Percentiles rank a stretch among this genome's conserved stretches.
phyloP scores from a whole-genome alignment of 2,113 vertebrate genomes.

The Tychaedon coryphoeus region DNA sequence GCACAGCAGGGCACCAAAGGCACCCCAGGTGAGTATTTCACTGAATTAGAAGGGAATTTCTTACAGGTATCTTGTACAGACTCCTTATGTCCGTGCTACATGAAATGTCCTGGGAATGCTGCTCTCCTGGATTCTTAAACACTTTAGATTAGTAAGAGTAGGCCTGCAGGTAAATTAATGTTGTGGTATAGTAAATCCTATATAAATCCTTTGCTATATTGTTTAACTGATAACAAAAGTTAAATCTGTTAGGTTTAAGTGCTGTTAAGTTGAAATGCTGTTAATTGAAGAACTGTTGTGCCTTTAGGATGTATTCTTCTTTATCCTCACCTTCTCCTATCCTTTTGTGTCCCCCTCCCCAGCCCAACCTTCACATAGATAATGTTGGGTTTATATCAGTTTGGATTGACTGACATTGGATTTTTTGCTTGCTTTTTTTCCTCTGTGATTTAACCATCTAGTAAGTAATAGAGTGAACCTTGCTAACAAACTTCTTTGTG shows the following conservation, averaged over 20 bases:
- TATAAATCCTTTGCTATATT: background rate
- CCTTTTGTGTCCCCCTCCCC: background rate
- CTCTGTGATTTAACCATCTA: background rate
- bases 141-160: background rate
- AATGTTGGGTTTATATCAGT: background rate
- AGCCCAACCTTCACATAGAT: background rate
- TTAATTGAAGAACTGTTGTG: background rate
- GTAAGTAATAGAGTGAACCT: background rate
- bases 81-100: background rate
- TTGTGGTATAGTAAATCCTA: background rate
- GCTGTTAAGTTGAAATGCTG: background rate
- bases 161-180: background rate
- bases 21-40: background rate
- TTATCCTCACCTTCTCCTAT: background rate
- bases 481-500: background rate
- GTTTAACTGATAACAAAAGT: background rate
- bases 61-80: background rate
- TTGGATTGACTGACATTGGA: background rate
- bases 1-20: background rate
- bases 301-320: background rate
- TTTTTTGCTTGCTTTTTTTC: background rate
- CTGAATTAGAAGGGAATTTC: background rate
- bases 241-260: background rate
- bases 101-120: background rate
- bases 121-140: background rate